Percentiles rank a stretch among this genome's conserved stretches.
phyloP scores from a whole-genome alignment of 2,797 vertebrate species.

The Hippopotamyrus pictus region DNA sequence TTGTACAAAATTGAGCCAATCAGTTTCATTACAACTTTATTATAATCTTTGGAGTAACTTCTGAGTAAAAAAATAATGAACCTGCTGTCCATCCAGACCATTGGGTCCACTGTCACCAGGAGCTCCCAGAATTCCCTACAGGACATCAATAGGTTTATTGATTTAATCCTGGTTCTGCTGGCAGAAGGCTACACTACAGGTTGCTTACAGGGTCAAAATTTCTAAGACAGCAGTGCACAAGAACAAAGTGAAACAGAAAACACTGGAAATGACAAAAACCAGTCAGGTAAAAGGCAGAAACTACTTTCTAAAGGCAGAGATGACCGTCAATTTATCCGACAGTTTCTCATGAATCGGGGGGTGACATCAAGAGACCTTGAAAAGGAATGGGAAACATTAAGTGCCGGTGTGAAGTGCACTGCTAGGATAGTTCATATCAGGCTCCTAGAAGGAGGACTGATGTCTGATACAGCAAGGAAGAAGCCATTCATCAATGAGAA shows the following conservation, averaged over 20 bases:
- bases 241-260: not conserved
- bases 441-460: not conserved
- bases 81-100: slow-evolving; percentile 75
- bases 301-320: not conserved
- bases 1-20: not conserved
- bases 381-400: not conserved
- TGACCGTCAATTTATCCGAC: not conserved
- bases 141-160: not conserved
- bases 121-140: slow-evolving; percentile 63
- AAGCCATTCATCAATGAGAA: not conserved
- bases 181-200: not conserved
- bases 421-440: not conserved
- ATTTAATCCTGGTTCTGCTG: not conserved
- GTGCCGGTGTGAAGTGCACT: not conserved
- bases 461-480: not conserved
- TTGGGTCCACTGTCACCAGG: slow-evolving; percentile 56
- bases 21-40: not conserved
- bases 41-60: not conserved
- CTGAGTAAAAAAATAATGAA: slow-evolving; percentile 34
- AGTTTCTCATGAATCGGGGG: not conserved
- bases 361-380: not conserved
- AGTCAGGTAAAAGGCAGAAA: not conserved
- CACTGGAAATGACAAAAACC: not conserved
- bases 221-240: not conserved
- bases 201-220: not conserved